Base-by-base conservation (phyloP, 2,113 vertebrate genomes). In the Macrotus californicus region DNA sequence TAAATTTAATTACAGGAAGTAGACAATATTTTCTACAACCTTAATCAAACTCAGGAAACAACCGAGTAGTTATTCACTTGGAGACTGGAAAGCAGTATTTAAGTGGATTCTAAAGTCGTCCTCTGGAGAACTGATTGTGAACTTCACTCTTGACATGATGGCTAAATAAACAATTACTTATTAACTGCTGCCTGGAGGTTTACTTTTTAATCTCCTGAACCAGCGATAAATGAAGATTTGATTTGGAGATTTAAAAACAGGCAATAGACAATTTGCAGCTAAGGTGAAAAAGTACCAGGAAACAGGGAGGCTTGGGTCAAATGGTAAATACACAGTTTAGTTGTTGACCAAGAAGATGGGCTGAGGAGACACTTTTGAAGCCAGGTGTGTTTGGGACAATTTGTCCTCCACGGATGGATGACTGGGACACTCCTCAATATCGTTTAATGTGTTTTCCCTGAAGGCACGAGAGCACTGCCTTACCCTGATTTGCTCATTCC, bases 111-210 rank as follows among this genome's bases (percentile, higher is more conserved):
- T 83, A 66, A 94, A 94, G 91, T 80, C 5, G 0, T 94, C 94
- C 94, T 96, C 96, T 79, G 9, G 79, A 94, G 93, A 96, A 97
- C 69, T 95, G 96, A 97, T 97, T 96, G 94, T 95, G 92, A 97
- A 94, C 96, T 87, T 97, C 79, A 48, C 79, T 91, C 94, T 92
- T 97, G 96, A 96, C 64, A 76, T 84, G 73, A 96, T 80, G 91
- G 93, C 86, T 96, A 97, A 97, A 97, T 96, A 97, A 97, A 96
- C 92, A 97, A 93, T 97, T 94, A 90, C 91, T 96, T 97, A 96
- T 97, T 97, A 97, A 95, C 94, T 95, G 77, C 93, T 91, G 96
- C 97, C 96, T 91, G 69, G 73, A 97, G 96, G 96, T 94, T 96
- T 83, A 91, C 94, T 94, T 96, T 97, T 96, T 97, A 97, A 97